Evolutionary conservation across 2,797 vertebrate species (phyloP), one percentile per base, ranked within the genome.

Genomic region (Malurus splendens): DNA sequence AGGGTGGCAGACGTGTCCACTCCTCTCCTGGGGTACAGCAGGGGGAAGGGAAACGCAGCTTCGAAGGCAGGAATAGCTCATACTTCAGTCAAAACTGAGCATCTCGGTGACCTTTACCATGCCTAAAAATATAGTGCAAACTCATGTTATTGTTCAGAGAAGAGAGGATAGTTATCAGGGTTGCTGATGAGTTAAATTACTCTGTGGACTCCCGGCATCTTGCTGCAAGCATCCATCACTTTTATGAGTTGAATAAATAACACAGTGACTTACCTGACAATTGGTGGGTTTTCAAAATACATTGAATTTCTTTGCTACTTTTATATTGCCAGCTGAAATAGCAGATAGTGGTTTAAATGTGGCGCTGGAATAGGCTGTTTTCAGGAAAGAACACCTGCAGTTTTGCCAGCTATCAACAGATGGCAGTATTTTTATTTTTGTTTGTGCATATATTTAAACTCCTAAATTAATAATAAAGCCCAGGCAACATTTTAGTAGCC

Each of bases 31-130:
- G 2, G 18, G 10, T 10, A 11, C 47, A 5, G 74, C 11, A 2
- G 15, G 25, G 41, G 23, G 30, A 10, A 22, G 30, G 11, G 19
- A 27, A 14, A 59, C 18, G 28, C 12, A 10, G 16, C 7, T 2
- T 13, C 1, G 2, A 24, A 14, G 27, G 30, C 27, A 3, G 42
- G 14, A 20, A 1, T 7, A 17, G 22, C 12, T 32, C 6, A 0
- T 13, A 0, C n/a, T 11, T 19, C 1, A 23, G 23, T 19, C 41
- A 30, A 12, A 87, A 24, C 38, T 9, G 44, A 23, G 27, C 32
- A 0, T 17, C 6, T 18, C 7, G 0, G 30, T 33, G 12, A 18
- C 12, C 20, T 64, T 45, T 11, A 18, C 15, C 11, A 5, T 30
- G 3, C 5, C 28, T 24, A 1, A 61, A 51, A 30, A 27, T 12